Evolutionary conservation across 2,797 vertebrate species (phyloP), one percentile per base, ranked within the genome.

Genomic region (Perdix hodgsoniae): DNA sequence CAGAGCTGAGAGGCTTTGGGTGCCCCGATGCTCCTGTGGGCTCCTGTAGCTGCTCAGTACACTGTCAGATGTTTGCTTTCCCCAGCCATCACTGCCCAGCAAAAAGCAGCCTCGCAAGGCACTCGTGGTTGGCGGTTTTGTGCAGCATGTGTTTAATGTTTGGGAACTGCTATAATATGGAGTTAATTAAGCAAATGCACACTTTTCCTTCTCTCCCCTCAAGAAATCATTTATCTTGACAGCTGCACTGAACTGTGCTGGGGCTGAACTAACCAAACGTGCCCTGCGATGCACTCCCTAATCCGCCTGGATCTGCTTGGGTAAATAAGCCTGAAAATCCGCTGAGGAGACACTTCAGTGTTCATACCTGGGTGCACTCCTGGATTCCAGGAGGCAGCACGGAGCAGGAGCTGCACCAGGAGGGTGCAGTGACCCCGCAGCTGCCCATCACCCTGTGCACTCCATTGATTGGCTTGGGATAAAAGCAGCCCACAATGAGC

Each of bases 311-410:
- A 72, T 71, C 79, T 91, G 67, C 57, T 80, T 78, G 73, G 85
- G 83, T 88, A 91, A 95, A 96, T 7, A 95, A 73, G 83, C 91
- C 96, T 95, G 86, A 85, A 90, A 90, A 91, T 54, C 7, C 92
- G 94, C 96, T 77, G 93, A 94, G 83, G 85, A 40, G 87, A 86
- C 87, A 79, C 73, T 35, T 79, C 3, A 37, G 49, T 18, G 37
- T 86, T 91, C 87, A 45, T 23, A 39, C 72, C 72, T 39, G 79
- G 71, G 56, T 84, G 72, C 65, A 64, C 80, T 42, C 71, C 59
- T 27, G 45, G 52, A 10, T 85, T 90, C n/a, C 73, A 57, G 67
- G 10, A 11, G 57, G 56, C 60, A 92, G 84, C 56, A 66, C 73
- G 14, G 40, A 60, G 61, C 45, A 83, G 13, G 60, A 59, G 45